These are phyloP conservation scores for Lagopus leucura DNA, from an alignment of 2,113 vertebrate species.

Conservation along the genomic window DNA sequence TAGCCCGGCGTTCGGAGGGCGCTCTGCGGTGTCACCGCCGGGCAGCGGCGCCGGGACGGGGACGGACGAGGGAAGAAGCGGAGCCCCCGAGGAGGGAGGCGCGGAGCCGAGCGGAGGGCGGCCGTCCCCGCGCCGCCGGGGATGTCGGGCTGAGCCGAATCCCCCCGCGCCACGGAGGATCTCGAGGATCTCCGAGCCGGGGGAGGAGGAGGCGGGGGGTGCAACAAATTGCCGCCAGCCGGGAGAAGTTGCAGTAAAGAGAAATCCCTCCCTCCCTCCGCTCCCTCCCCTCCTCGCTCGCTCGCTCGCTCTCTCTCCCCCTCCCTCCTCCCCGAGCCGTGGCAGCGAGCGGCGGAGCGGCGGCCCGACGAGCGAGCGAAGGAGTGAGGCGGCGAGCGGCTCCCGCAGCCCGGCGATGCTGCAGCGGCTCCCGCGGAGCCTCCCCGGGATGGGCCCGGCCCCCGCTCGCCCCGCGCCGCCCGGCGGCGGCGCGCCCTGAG, in stretches of 20 bases:
- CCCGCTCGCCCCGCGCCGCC: conserved; percentile 12
- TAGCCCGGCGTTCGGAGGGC: not conserved
- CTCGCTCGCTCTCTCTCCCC: not conserved
- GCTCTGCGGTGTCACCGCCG: not conserved
- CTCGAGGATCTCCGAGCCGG: not conserved
- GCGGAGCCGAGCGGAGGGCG: not conserved
- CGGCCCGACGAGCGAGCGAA: not conserved
- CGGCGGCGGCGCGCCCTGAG: conserved; percentile 9
- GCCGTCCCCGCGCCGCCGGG: not conserved
- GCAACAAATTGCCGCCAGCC: conserved; percentile 37
- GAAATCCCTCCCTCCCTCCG: not conserved
- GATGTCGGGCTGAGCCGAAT: not conserved
- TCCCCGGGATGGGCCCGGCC: not conserved
- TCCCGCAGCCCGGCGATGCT: not conserved
- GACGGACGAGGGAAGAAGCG: no score
- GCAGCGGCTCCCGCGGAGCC: not conserved
- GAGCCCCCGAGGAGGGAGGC: not conserved
- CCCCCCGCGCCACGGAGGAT: not conserved
- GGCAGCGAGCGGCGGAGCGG: not conserved
- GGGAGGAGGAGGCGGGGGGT: conserved; percentile 1
- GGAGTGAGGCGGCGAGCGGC: not conserved
- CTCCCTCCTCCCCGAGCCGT: not conserved
- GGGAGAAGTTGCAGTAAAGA: conserved; percentile 57
- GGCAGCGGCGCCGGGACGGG: not conserved
- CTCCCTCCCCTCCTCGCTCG: not conserved